Percentiles rank a stretch among this genome's conserved stretches.
Conservation (phyloP, 2,888 invertebrate species). For the Eilema depressum region DNA sequence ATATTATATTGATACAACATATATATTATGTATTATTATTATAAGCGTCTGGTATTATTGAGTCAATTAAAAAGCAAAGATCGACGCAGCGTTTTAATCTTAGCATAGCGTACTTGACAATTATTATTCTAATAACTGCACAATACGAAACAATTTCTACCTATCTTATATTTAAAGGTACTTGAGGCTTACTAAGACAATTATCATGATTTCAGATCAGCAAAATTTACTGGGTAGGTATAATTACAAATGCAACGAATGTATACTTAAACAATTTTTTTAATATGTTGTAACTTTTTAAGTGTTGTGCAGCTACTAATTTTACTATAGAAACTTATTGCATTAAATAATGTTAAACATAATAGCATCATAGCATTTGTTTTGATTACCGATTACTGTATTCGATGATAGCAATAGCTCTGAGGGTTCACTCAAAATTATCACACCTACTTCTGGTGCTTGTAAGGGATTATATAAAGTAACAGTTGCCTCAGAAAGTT, state of each 20-base stretch:
- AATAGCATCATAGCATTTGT: neutral
- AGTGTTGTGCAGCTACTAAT: slow-evolving; percentile 5
- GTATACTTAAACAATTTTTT: too few relatives aligned
- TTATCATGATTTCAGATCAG: too few relatives aligned
- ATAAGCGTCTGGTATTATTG: neutral
- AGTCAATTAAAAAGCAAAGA: neutral
- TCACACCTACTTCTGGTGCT: neutral
- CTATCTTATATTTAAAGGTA: too few relatives aligned
- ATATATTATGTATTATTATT: too few relatives aligned
- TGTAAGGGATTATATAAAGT: neutral
- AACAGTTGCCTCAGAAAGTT: neutral
- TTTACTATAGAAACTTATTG: neutral
- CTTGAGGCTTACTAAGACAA: too few relatives aligned
- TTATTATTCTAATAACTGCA: slow-evolving; percentile 1
- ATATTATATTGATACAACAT: too few relatives aligned
- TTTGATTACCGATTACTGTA: slow-evolving; percentile 17
- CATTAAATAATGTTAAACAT: neutral
- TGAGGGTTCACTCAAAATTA: neutral
- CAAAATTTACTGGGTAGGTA: too few relatives aligned
- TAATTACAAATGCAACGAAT: too few relatives aligned
- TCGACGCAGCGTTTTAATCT: neutral
- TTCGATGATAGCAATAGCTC: neutral
- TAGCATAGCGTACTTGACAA: neutral
- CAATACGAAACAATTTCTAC: neutral
- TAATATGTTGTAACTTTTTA: neutral